Evolutionary conservation across 2,113 vertebrate genomes (phyloP).

Genomic region (Choloepus hoffmanni): DNA sequence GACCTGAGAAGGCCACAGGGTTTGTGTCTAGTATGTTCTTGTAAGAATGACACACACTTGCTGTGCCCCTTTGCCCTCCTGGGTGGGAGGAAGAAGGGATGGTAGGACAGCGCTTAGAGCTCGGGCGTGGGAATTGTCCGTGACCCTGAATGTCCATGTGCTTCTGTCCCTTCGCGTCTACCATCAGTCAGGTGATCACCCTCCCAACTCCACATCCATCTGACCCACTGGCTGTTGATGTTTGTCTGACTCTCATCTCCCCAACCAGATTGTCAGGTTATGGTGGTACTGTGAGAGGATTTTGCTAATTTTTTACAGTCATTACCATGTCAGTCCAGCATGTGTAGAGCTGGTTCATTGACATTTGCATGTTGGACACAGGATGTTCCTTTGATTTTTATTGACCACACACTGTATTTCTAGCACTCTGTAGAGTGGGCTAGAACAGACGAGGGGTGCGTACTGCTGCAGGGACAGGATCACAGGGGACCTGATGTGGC

Average conservation of each 20-base stretch:
- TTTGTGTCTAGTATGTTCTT: background rate
- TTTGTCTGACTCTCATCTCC: background rate
- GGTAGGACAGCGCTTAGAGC: background rate
- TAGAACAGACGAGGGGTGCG: background rate
- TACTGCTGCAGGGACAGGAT: background rate
- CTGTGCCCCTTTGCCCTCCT: background rate
- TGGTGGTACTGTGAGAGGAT: background rate
- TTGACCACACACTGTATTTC: background rate
- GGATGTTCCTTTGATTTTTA: background rate
- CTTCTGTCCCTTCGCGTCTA: background rate
- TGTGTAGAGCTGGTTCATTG: background rate
- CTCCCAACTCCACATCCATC: background rate
- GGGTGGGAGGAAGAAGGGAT: background rate
- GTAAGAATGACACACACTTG: no score
- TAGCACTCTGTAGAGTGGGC: no score
- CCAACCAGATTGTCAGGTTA: background rate
- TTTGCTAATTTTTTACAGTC: background rate
- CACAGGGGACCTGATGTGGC: background rate
- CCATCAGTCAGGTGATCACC: background rate
- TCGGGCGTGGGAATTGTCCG: fast-evolving
- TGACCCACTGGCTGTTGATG: background rate
- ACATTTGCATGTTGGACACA: background rate
- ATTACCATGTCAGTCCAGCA: background rate
- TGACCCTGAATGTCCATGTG: fast-evolving
- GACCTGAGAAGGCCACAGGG: background rate